phyloP scores from a whole-genome alignment of 2,113 vertebrate species.

The Columba livia region DNA sequence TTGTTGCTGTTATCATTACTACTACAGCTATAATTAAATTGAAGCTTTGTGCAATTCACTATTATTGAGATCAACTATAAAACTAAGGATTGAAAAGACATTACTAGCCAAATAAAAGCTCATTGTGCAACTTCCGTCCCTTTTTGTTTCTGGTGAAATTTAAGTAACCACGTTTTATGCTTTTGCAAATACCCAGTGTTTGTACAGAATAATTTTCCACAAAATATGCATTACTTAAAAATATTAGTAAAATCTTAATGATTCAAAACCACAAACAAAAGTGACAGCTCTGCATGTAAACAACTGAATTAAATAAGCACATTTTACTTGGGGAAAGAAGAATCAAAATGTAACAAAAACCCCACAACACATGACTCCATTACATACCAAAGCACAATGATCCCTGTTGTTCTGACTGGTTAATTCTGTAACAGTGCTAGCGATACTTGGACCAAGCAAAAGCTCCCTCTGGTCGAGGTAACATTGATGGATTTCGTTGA shows the following conservation, averaged over 20 bases:
- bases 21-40: background rate
- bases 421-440: conserved; percentile 92
- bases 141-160: background rate
- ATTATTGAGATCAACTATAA: background rate
- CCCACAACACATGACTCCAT: background rate
- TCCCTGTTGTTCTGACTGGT: conserved; percentile 94
- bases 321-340: background rate
- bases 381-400: conserved; percentile 93
- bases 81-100: background rate
- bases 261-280: background rate
- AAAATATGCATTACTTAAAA: background rate
- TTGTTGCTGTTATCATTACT: background rate
- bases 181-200: background rate
- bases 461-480: conserved; percentile 94
- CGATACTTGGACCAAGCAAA: conserved; percentile 90
- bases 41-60: background rate
- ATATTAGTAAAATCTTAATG: background rate
- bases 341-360: background rate
- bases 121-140: background rate
- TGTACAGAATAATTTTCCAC: background rate
- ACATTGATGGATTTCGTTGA: conserved; percentile 93
- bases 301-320: background rate
- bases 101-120: background rate
- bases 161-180: background rate
- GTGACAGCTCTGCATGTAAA: background rate